These are phyloP conservation scores for Creontiades dilutus DNA, from an alignment of 2,888 invertebrate species.

Conservation along the genomic window DNA sequence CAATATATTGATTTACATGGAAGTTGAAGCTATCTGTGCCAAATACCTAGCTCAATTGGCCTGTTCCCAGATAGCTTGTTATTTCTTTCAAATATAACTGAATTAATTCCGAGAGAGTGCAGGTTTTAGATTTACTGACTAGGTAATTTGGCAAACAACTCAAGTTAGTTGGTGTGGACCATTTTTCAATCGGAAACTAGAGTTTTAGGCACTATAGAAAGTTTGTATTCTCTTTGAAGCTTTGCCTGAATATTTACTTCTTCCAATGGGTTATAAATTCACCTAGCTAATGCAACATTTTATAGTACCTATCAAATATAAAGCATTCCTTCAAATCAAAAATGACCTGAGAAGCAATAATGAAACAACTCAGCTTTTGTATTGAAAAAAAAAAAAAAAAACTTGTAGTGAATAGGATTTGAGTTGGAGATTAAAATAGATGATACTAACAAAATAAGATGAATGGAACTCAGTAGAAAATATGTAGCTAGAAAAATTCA, in stretches of 20 bases:
- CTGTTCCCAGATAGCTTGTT: conserved; percentile 24
- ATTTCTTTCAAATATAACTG: neutral
- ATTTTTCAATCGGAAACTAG: conserved; percentile 67
- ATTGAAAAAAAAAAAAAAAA: neutral
- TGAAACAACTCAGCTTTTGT: conserved; percentile 34
- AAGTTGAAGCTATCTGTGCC: conserved; percentile 40
- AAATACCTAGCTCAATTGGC: conserved; percentile 48
- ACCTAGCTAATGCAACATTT: conserved; percentile 19
- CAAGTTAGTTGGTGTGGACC: conserved; percentile 71
- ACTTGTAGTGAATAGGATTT: neutral
- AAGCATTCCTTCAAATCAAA: conserved; percentile 30
- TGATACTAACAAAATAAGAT: neutral
- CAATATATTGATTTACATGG: too few relatives aligned
- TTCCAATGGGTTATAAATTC: neutral
- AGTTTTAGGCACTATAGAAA: conserved; percentile 51
- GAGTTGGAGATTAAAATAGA: neutral
- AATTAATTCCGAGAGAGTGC: neutral
- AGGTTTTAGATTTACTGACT: neutral
- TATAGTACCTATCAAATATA: neutral
- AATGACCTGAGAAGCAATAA: conserved; percentile 40
- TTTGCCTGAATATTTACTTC: conserved; percentile 7
- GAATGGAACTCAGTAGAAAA: conserved; percentile 1
- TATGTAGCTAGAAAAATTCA: neutral
- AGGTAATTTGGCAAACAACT: conserved; percentile 41
- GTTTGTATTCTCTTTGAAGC: conserved; percentile 38